Evolutionary conservation across 2,113 vertebrate genomes (phyloP), one percentile per base, ranked within the genome.

Genomic region (Notothenia coriiceps): DNA sequence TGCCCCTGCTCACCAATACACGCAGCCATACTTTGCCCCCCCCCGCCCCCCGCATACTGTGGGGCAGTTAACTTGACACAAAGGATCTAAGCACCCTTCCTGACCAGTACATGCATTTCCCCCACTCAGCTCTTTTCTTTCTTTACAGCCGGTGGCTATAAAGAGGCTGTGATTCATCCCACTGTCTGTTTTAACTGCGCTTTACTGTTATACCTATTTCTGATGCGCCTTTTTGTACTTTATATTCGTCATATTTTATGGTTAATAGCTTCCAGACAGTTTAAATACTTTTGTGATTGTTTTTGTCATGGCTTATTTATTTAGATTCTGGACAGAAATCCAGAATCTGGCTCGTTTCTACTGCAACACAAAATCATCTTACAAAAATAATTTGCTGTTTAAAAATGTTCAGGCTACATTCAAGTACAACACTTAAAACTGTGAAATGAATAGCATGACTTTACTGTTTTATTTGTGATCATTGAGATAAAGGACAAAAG

Each of bases 81-180:
- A 95, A 94, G 84, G 86, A 84, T 89, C 88, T 92, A 91, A 94
- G 91, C 89, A 89, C 84, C 86, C 88, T 77, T 86, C 92, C 94
- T 92, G 82, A 94, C 87, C 71, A 75, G 57, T 86, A 82, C 62
- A 84, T 69, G 83, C 76, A 77, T 89, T 93, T 91, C 60, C 86
- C 89, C 83, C 74, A 89, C 87, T 92, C 92, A 83, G 90, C 91
- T 89, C 79, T 93, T 93, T 90, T 85, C 71, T 70, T 70, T 80
- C 86, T 91, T 82, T 89, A 82, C 81, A 86, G 76, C 87, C 50
- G 65, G 70, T 86, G 74, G 78, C 86, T 83, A 60, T 89, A 88
- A 90, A 90, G 79, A 80, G 80, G 59, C 63, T 74, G 63, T 79
- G 81, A 82, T 88, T 87, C 79, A 83, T 43, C 10, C 52, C 49